phyloP scores from a whole-genome alignment of 2,888 invertebrate species.

The Protodeltote pygarga region DNA sequence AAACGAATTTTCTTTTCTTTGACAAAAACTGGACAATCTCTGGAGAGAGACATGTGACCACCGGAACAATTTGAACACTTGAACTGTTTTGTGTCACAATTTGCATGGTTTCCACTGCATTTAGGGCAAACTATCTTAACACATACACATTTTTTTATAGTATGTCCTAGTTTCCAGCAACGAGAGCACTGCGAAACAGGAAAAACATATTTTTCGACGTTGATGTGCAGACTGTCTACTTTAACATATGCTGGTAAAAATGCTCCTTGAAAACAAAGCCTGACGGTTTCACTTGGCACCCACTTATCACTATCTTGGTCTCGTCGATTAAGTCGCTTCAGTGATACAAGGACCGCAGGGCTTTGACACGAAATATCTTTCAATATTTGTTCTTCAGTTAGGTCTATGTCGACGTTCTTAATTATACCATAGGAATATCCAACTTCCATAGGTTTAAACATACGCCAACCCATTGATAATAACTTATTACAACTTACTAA shows the following conservation, averaged over 20 bases:
- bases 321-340: background rate
- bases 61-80: too few species aligned
- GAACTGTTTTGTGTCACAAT: too few species aligned
- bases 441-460: background rate
- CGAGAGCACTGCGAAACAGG: background rate
- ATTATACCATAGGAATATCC: slow-evolving; percentile 1
- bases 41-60: too few species aligned
- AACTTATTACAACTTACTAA: background rate
- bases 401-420: slow-evolving; percentile 1
- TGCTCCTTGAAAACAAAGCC: background rate
- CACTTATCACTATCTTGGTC: background rate
- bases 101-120: too few species aligned
- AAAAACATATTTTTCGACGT: background rate
- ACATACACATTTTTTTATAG: too few species aligned
- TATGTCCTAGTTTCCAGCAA: background rate
- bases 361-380: background rate
- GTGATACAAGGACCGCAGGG: background rate
- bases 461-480: background rate
- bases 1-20: too few species aligned
- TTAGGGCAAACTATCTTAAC: too few species aligned
- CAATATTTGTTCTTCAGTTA: background rate
- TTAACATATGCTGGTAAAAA: background rate
- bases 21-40: too few species aligned
- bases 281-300: background rate
- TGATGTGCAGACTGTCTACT: background rate